Base-by-base conservation (phyloP, 2,797 vertebrate genomes). In the Enteromius treurensis region DNA sequence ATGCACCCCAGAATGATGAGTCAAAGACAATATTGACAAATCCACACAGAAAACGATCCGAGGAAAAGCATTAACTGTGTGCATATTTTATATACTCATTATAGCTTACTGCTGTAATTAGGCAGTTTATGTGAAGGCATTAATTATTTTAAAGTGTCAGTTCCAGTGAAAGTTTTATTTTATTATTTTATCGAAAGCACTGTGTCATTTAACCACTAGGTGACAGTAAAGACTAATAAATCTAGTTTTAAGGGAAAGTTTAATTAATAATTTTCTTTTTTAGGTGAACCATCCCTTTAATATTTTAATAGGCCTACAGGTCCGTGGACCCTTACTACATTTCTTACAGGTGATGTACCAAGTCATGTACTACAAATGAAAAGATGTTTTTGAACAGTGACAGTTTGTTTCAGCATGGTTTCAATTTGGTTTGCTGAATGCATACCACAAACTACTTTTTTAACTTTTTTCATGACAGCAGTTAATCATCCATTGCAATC, bases 201-300 rank as follows among this genome's bases (percentile, higher is more conserved):
- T 21, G 4, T 45, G 34, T 21, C 6, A 47, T 81, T 81, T 21
- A 23, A 49, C 79, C 79, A 64, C 79, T 73, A 73, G 79, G 42
- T 0, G 68, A 19, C 55, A 47, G 17, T 62, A 73, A 32, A 71
- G 23, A 58, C 67, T 29, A 29, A 55, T 53, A 64, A 1, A 64
- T 17, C 26, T 64, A 64, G 14, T 64, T 17, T 32, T 11, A 58
- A 23, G 9, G 53, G 8, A 55, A n/a, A 55, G 9, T 23, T 26
- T 26, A 26, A 26, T 26, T 26, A 26, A 26, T 26, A 26, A 26
- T 26, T 26, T 26, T 26, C 26, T 26, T 26, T 26, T 26, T 26
- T 26, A 26, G 26, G 26, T 26, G 26, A 26, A 26, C 26, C 26
- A 26, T 26, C 26, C 26, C 26, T 26, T 26, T 26, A 26, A 26